phyloP scores from a whole-genome alignment of 2,888 invertebrate genomes.

The Drosophila fungiperda region DNA sequence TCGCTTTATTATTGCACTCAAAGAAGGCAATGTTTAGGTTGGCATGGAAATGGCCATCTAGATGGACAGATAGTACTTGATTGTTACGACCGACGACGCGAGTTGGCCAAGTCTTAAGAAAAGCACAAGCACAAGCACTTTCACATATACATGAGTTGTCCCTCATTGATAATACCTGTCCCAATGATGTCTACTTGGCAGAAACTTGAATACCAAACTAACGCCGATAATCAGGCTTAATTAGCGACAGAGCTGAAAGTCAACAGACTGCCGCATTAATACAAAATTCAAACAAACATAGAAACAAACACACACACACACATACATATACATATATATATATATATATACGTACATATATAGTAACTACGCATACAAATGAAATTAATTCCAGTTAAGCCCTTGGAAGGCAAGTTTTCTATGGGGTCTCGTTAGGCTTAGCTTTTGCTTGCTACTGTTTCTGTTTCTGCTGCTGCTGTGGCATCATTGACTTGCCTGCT shows the following conservation, averaged over 20 bases:
- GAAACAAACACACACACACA: slow-evolving; percentile 17
- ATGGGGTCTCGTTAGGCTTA: slow-evolving; percentile 63
- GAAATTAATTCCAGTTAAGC: slow-evolving; percentile 54
- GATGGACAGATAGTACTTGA: slow-evolving; percentile 12
- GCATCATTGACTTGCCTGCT: slow-evolving; percentile 54
- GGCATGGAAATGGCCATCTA: slow-evolving; percentile 11
- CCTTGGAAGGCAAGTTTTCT: slow-evolving; percentile 51
- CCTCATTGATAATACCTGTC: slow-evolving; percentile 56
- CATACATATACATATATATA: slow-evolving; percentile 4
- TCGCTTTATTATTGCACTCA: slow-evolving; percentile 79
- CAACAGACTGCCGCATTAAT: slow-evolving; percentile 75
- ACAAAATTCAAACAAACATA: slow-evolving; percentile 44
- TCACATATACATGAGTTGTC: slow-evolving; percentile 26
- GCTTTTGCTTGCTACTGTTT: background rate
- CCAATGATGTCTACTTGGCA: slow-evolving; percentile 21
- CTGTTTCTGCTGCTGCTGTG: slow-evolving; percentile 1
- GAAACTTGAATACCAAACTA: slow-evolving; percentile 70
- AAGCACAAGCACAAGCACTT: background rate
- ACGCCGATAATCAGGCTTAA: slow-evolving; percentile 79
- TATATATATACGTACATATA: background rate
- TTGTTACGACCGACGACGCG: slow-evolving; percentile 3
- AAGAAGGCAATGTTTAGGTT: slow-evolving; percentile 18
- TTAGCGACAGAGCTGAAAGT: slow-evolving; percentile 77
- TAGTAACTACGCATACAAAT: slow-evolving; percentile 46
- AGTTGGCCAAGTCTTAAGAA: background rate